Conservation (phyloP, 2,797 vertebrate genomes). For the Sternotherus odoratus region DNA sequence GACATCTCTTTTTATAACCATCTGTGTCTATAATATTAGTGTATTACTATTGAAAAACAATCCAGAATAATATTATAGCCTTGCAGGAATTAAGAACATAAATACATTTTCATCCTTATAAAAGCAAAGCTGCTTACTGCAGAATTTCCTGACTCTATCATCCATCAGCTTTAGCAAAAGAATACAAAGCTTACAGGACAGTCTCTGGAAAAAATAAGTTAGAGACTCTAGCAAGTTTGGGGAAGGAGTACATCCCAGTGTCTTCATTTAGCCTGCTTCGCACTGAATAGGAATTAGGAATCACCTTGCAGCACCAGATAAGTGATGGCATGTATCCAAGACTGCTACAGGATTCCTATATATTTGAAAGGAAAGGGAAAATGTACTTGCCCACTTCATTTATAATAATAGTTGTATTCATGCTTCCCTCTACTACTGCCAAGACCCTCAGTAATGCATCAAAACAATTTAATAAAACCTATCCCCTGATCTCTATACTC, state of each 20-base stretch:
- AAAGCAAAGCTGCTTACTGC: too few species aligned
- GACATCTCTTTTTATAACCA: too few species aligned
- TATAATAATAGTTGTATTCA: background rate
- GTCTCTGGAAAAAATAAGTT: background rate
- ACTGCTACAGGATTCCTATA: background rate
- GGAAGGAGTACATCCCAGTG: background rate
- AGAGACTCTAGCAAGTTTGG: background rate
- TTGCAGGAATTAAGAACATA: too few species aligned
- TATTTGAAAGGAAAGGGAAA: constrained; percentile 28
- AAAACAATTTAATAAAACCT: background rate
- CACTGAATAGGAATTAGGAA: background rate
- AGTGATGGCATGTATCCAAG: background rate
- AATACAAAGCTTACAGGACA: background rate
- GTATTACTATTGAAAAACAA: too few species aligned
- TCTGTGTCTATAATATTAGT: too few species aligned
- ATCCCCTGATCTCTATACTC: background rate
- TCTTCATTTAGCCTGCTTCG: background rate
- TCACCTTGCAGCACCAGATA: background rate
- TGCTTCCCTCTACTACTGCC: background rate
- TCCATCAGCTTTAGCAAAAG: background rate
- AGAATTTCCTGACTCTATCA: too few species aligned
- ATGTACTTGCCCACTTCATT: background rate
- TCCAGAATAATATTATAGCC: too few species aligned
- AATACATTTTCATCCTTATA: too few species aligned
- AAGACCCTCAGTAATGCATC: background rate